Base-by-base conservation (phyloP, 1,140 invertebrate genomes). In the Anadara kagoshimensis region DNA sequence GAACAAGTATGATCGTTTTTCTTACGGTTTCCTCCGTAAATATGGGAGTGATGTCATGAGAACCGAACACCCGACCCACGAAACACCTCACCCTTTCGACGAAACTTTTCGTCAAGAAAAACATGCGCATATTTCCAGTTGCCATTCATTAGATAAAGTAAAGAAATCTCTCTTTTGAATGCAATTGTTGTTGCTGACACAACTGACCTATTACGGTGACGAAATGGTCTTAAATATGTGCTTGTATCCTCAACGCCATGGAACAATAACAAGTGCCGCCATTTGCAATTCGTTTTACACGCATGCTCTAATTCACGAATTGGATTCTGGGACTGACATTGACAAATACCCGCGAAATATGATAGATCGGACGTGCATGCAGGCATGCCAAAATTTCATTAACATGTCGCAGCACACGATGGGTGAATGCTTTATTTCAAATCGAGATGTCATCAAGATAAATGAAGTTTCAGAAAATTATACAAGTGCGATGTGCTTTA, bases 221-320 rank as follows among this genome's bases (percentile, higher is more conserved):
- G 90, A 90, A 91, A 90, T 89, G 89, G 88, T 88, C 90, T 86
- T 91, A 90, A 91, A 91, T 36, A 91, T 91, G 90, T 89, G 90
- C 90, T 90, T 90, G 90, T 91, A 90, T 92, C 89, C 90, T 90
- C 90, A 91, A 92, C 91, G 91, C 91, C 92, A 92, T 92, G 90
- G 91, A 92, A 93, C 92, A 93, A 93, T 93, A 93, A 93, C 92
- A 93, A 93, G 91, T 90, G 92, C 91, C 92, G 93, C 93, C 93
- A 93, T 93, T 93, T 93, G 92, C 92, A 93, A 93, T 93, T 90
- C 90, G 87, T 87, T 79, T 87, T 91, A 90, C 90, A 91, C 91
- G 92, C 92, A 92, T 93, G 92, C 91, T 91, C 91, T 71, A 51
- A 63, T 36, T 36, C 7, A 36, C 29, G 29, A 36, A 36, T 36